Base-by-base conservation (phyloP, 2,888 invertebrate species). In the Acrobasis suavella region DNA sequence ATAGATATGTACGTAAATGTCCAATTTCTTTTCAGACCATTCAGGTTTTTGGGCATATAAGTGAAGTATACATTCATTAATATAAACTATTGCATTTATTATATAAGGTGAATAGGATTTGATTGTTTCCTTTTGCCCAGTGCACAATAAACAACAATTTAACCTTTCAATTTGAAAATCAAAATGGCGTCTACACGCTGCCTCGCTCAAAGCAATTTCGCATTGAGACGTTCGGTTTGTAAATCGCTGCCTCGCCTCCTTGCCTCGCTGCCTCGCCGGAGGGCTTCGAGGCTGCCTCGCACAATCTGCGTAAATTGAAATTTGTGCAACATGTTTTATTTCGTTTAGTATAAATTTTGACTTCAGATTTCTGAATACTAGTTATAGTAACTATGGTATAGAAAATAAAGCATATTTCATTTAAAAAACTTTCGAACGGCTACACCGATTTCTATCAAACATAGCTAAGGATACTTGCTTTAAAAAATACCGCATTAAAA, bases 221-320 rank as follows among this genome's bases (percentile, higher is more conserved):
- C 42, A 42, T 42, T 42, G 42, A 42, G 42, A 60, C 60, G 61
- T 64, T 61, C 42, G 61, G 50, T 64, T 64, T 61, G 64, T 58
- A 61, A 64, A 64, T 61, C 61, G 64, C 17, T 38, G 38, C 55
- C 37, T 55, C 39, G 58, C 38, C 38, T 15, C 39, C 50, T 16
- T 32, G 32, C 17, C 16, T n/a, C n/a, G 50, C 5, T 15, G 38
- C 55, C 39, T 42, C 56, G 54, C 52, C n/a, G 14, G 32, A 52
- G 38, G 51, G 54, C 54, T 9, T 32, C 54, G 38, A 38, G 54
- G 51, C 55, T 12, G 38, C 38, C 55, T 51, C 9, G 15, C 17
- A 56, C 17, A 56, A 56, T 46, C 22, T 56, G 42, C 56, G 56
- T 56, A 56, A 56, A 56, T 56, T 56, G 56, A 56, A 56, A 56